Conservation (phyloP, 2,888 invertebrate species). For the Halocaridina rubra region DNA sequence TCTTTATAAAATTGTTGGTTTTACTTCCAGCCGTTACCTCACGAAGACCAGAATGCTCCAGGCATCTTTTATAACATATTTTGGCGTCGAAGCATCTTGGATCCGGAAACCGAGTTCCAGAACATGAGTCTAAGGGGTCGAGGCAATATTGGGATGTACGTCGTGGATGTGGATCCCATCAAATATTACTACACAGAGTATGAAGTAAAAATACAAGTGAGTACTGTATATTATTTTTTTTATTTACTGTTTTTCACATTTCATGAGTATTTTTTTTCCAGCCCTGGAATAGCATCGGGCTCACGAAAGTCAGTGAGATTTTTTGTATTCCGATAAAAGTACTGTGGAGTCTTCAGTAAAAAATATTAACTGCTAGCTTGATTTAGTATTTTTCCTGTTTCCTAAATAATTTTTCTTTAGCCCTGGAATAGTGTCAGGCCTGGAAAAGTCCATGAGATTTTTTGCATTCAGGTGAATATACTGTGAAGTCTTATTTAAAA, state of each 20-base stretch:
- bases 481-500: too few species aligned
- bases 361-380: too few species aligned
- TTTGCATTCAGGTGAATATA: too few species aligned
- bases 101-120: conserved; percentile 81
- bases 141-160: conserved; percentile 83
- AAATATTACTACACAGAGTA: conserved; percentile 83
- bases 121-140: conserved; percentile 77
- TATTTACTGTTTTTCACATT: too few species aligned
- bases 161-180: conserved; percentile 72
- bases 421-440: conserved; percentile 82
- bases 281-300: too few species aligned
- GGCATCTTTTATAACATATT: conserved; percentile 91
- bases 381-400: not conserved
- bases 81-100: conserved; percentile 78
- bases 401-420: conserved; percentile 64
- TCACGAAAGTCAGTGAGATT: too few species aligned
- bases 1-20: too few species aligned
- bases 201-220: conserved; percentile 83
- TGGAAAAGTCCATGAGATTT: too few species aligned
- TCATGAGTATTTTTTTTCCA: too few species aligned
- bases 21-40: conserved; percentile 74
- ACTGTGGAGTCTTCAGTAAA: too few species aligned
- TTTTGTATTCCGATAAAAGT: too few species aligned
- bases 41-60: conserved; percentile 87
- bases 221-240: too few species aligned